These are phyloP conservation scores for Acromyrmex echinatior DNA, from an alignment of 1,140 invertebrate species.

Conservation along the genomic window DNA sequence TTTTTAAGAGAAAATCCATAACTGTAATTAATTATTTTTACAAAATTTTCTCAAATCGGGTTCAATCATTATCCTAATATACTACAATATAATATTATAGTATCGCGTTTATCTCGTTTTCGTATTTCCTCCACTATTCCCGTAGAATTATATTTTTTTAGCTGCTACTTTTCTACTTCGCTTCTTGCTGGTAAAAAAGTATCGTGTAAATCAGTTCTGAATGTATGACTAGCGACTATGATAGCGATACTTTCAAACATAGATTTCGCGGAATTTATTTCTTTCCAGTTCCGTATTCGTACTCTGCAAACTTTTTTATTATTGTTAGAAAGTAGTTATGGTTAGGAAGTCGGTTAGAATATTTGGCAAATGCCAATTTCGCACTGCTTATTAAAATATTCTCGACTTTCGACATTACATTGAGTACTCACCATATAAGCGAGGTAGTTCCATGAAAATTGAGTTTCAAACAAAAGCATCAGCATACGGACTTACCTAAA, in stretches of 20 bases:
- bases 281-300: not conserved
- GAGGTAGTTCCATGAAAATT: not conserved
- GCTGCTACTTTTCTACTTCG: too few species aligned
- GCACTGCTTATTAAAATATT: not conserved
- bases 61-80: too few species aligned
- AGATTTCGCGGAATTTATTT: slow-evolving; percentile 4
- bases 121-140: too few species aligned
- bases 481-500: slow-evolving; percentile 66
- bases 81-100: too few species aligned
- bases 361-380: not conserved
- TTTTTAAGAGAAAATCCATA: too few species aligned
- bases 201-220: too few species aligned
- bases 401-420: not conserved
- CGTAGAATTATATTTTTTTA: too few species aligned
- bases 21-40: too few species aligned
- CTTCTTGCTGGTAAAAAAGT: too few species aligned
- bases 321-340: slow-evolving; percentile 10
- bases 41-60: too few species aligned
- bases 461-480: not conserved
- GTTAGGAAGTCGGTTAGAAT: not conserved
- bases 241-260: not conserved
- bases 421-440: slow-evolving; percentile 50
- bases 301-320: slow-evolving; percentile 26
- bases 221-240: not conserved
- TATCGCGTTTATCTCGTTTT: too few species aligned